Evolutionary conservation across 2,113 vertebrate genomes (phyloP), one percentile per base, ranked within the genome.

Genomic region (Vanacampus margaritifer): DNA sequence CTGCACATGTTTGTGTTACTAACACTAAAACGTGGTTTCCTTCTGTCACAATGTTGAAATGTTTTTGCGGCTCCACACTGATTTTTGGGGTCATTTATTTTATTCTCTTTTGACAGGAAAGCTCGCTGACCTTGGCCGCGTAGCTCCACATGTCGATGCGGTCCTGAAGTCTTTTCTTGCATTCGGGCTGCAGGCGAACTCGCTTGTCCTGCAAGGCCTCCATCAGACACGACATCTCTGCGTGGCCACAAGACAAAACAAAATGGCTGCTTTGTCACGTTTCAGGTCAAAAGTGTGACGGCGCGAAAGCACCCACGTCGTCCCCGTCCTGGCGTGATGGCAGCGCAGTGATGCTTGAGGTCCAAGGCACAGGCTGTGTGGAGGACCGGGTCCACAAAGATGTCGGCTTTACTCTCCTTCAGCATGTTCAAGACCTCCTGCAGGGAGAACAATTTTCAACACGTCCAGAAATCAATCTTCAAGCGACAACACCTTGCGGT

Each of bases 121-220:
- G 11, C 39, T 10, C 39, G 43, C 36, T 67, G 79, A 98, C 97
- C 94, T 96, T 99, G 0, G 96, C 96, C 3, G 97, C 97, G 0
- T 96, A 99, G 81, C 95, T 95, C 97, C 97, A 99, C 97, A 99
- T 99, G 74, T 99, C 97, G 21, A 98, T 96, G 6, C 96, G 95
- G 74, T 99, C 97, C 11, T 98, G 95, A 66, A 99, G 93, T 74
- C 96, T 93, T 68, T 98, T 99, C 91, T 98, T 99, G 73, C 97
- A 99, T 84, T 98, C 96, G 0, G 97, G 97, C 82, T 99, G 97
- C 69, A 98, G 82, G 51, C 96, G 92, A 19, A 99, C 93, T n/a
- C 94, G 91, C 64, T 98, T 99, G 76, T 98, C 96, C 79, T 97
- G 95, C 59, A 98, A 81, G 12, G 96, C 94, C 78, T 98, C 97